Evolutionary conservation across 1,140 invertebrate species (phyloP).

Genomic region (Andrena cerasifolii): DNA sequence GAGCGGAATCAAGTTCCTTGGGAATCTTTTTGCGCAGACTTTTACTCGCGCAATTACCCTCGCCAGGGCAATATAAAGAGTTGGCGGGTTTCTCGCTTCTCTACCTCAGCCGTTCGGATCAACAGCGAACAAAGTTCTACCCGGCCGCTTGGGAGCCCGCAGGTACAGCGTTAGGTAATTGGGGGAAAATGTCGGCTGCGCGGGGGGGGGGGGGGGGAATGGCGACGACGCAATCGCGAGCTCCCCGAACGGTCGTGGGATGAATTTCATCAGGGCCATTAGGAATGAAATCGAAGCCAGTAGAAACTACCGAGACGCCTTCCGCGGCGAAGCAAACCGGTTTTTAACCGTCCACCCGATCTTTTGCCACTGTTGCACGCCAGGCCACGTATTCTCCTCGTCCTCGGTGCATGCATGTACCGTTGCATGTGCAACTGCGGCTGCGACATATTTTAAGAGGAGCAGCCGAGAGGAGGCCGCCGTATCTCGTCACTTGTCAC

Average conservation of each 20-base stretch:
- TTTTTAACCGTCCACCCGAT: slow-evolving; percentile 59
- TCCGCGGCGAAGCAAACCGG: slow-evolving; percentile 65
- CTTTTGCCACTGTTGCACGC: slow-evolving; percentile 56
- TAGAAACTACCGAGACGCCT: slow-evolving; percentile 68
- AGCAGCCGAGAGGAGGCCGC: background rate
- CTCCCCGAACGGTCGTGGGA: slow-evolving; percentile 55
- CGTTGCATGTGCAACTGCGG: slow-evolving; percentile 50
- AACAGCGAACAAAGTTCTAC: no score
- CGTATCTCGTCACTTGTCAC: slow-evolving; percentile 42
- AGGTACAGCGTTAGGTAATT: background rate
- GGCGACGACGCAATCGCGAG: slow-evolving; percentile 21
- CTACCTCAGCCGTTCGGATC: no score
- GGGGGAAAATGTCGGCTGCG: background rate
- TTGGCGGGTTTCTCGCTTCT: background rate
- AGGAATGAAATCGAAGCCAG: slow-evolving; percentile 72
- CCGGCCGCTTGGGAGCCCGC: background rate
- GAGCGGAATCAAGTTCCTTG: background rate
- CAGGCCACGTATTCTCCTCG: slow-evolving; percentile 29
- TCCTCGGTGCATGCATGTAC: slow-evolving; percentile 39
- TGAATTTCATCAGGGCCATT: slow-evolving; percentile 73
- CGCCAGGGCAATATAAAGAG: background rate
- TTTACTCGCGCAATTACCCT: slow-evolving; percentile 21
- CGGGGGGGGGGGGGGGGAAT: no score
- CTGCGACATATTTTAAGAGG: slow-evolving; percentile 62
- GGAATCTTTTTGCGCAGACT: background rate